phyloP scores from a whole-genome alignment of 2,113 vertebrate species.

The Mastomys natalensis region DNA sequence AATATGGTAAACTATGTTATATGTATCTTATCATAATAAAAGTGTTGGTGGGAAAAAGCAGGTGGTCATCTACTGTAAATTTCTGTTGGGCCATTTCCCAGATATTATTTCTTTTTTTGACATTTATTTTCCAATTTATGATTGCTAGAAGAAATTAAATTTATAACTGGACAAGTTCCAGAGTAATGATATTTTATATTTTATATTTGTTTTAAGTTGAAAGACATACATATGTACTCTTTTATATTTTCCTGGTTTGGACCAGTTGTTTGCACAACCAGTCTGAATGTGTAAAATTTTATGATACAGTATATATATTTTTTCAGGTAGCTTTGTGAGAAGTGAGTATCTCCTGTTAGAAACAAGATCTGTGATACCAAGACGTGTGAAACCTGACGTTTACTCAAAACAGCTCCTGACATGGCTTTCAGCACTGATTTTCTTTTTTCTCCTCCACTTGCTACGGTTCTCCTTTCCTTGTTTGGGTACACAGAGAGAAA shows the following conservation, averaged over 20 bases:
- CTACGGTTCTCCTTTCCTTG: slow-evolving; percentile 38
- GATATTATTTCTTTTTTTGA: neutral
- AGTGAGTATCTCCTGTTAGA: slow-evolving; percentile 65
- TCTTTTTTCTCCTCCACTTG: slow-evolving; percentile 37
- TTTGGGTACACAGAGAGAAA: slow-evolving; percentile 52
- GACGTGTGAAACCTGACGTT: slow-evolving; percentile 64
- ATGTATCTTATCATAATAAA: neutral
- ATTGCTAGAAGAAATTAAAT: slow-evolving; percentile 47
- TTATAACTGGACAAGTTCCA: slow-evolving; percentile 38
- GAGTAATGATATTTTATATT: slow-evolving; percentile 41
- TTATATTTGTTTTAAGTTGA: slow-evolving; percentile 56
- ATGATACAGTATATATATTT: slow-evolving; percentile 19
- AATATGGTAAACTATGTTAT: neutral
- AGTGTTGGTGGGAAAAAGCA: neutral
- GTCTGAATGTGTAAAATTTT: slow-evolving; percentile 55
- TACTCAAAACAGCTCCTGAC: slow-evolving; percentile 57
- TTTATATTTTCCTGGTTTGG: slow-evolving; percentile 45
- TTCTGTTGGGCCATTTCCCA: neutral
- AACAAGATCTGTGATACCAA: slow-evolving; percentile 45
- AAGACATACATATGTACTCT: slow-evolving; percentile 24
- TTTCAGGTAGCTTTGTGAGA: slow-evolving; percentile 59
- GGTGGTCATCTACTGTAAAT: slow-evolving; percentile 4
- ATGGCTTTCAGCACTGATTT: slow-evolving; percentile 72
- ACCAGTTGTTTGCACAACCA: neutral
- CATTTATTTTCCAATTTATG: slow-evolving; percentile 46